These are phyloP conservation scores for Chelonia mydas DNA, from an alignment of 2,797 vertebrate species.

Conservation along the genomic window DNA sequence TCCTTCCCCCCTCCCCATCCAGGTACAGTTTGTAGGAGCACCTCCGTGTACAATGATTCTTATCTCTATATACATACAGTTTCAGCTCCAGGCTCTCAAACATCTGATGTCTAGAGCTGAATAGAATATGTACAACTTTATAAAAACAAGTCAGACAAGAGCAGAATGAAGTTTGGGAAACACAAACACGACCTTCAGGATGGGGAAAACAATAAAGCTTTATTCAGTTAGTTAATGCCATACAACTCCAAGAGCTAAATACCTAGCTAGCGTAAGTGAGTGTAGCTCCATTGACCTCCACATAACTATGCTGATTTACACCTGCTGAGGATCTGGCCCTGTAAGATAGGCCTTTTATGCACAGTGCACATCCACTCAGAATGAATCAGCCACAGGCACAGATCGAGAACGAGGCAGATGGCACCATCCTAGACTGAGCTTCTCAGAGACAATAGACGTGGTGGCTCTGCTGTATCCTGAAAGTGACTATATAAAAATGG, in stretches of 20 bases:
- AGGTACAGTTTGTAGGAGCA: background rate
- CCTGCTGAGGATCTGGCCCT: background rate
- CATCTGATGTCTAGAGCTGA: background rate
- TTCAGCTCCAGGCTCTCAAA: background rate
- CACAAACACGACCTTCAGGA: background rate
- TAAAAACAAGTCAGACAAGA: background rate
- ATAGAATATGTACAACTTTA: background rate
- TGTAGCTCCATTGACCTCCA: background rate
- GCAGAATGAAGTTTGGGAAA: background rate
- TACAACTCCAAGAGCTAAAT: background rate
- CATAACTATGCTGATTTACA: accelerated
- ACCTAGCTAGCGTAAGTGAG: background rate
- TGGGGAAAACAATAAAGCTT: background rate
- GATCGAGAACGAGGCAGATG: accelerated
- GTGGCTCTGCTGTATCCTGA: background rate
- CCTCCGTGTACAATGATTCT: background rate
- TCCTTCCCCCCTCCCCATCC: conserved; percentile 12
- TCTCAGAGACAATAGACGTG: background rate
- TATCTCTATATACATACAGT: background rate
- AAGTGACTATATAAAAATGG: background rate
- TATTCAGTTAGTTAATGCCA: background rate
- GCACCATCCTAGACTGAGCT: background rate
- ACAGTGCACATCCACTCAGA: accelerated
- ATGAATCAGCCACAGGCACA: accelerated
- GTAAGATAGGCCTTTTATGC: accelerated